Evolutionary conservation across 2,797 vertebrate genomes (phyloP).

Genomic region (Onychomys arenicola): DNA sequence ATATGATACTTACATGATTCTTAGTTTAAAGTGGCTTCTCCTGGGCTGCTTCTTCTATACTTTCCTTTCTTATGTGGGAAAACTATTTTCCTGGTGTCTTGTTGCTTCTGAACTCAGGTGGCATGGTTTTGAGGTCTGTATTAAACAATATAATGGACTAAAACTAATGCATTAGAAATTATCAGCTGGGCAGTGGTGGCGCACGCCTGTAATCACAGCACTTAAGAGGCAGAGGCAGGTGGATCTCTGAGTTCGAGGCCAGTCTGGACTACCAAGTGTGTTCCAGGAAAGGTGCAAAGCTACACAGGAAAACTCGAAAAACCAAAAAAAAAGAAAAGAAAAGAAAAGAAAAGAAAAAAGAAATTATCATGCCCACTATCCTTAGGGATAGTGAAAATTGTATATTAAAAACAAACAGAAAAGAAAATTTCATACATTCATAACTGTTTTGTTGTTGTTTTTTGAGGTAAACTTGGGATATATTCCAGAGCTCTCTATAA

Average conservation of each 20-base stretch:
- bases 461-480: conserved; percentile 39
- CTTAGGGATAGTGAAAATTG: not conserved
- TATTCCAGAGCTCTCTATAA: not conserved
- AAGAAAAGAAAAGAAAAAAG: no score
- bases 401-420: not conserved
- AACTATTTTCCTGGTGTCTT: conserved; percentile 14
- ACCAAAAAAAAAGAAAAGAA: no score
- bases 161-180: conserved; percentile 7
- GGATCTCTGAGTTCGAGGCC: no score
- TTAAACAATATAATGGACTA: conserved; percentile 25
- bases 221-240: no score
- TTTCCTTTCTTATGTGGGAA: not conserved
- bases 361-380: not conserved
- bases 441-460: not conserved
- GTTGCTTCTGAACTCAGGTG: not conserved
- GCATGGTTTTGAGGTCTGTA: not conserved
- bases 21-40: conserved; percentile 39
- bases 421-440: not conserved
- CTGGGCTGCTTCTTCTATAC: not conserved
- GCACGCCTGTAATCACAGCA: no score
- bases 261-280: no score
- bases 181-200: no score
- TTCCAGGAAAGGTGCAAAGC: no score
- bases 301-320: no score
- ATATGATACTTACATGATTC: not conserved